phyloP scores from a whole-genome alignment of 2,888 invertebrate genomes.

The Bombylius major region DNA sequence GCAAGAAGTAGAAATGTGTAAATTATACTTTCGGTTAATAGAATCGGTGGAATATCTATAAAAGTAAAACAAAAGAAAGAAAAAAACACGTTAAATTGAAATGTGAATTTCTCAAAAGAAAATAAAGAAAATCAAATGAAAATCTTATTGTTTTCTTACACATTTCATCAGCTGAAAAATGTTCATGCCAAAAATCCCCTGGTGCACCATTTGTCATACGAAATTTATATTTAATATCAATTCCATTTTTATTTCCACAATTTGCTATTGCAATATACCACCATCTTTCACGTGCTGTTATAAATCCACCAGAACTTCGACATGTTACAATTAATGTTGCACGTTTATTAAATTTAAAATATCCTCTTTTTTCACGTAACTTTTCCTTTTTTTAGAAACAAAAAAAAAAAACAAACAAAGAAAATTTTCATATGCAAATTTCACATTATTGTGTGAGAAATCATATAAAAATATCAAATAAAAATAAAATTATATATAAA shows the following conservation, averaged over 20 bases:
- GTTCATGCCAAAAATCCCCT: conserved; percentile 72
- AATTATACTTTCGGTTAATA: conserved; percentile 59
- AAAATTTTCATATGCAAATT: too few species aligned
- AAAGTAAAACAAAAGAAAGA: conserved; percentile 15
- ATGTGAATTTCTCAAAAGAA: not conserved
- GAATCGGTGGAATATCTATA: conserved; percentile 73
- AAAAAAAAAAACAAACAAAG: too few species aligned
- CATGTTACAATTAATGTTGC: conserved; percentile 42
- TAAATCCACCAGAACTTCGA: conserved; percentile 56
- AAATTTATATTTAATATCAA: conserved; percentile 67
- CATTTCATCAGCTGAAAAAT: conserved; percentile 91
- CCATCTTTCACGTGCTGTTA: conserved; percentile 77
- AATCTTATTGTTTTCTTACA: conserved; percentile 49
- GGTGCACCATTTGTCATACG: conserved; percentile 77
- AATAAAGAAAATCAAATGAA: too few species aligned
- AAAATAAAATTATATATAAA: too few species aligned
- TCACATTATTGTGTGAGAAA: too few species aligned
- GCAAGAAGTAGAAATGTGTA: conserved; percentile 60
- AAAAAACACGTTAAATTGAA: not conserved
- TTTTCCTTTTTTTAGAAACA: not conserved
- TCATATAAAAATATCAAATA: too few species aligned
- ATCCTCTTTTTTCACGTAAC: conserved; percentile 15
- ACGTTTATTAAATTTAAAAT: conserved; percentile 18
- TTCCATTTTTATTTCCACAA: conserved; percentile 60
- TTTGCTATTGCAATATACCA: conserved; percentile 86